A percentile compares a stretch with the other conserved stretches of the same genome.
Evolutionary conservation across 2,113 vertebrate genomes (phyloP).

Genomic region (Sapayoa aenigma): DNA sequence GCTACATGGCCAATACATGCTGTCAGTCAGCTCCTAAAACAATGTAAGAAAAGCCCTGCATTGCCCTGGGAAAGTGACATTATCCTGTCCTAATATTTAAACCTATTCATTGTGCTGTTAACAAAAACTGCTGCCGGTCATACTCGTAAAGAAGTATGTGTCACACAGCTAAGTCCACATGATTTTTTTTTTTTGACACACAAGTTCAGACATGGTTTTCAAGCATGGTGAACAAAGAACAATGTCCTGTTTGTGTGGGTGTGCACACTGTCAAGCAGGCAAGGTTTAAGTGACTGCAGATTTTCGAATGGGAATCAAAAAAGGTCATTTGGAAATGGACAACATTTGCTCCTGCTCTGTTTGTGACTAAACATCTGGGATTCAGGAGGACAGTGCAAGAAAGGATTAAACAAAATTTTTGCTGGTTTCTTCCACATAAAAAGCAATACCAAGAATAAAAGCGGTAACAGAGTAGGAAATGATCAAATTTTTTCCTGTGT

Average conservation of each 20-base stretch:
- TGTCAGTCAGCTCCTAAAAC: background rate
- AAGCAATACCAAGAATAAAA: background rate
- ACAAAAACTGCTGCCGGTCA: background rate
- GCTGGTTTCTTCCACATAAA: background rate
- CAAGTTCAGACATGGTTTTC: slow-evolving; percentile 56
- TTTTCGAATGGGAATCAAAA: slow-evolving; percentile 49
- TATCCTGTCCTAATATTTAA: background rate
- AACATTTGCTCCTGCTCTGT: background rate
- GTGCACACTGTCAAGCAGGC: background rate
- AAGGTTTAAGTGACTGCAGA: background rate
- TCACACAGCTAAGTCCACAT: slow-evolving; percentile 9
- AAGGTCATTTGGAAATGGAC: slow-evolving; percentile 18
- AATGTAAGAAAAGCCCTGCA: background rate
- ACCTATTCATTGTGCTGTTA: background rate
- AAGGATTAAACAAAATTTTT: background rate
- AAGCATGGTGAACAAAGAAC: slow-evolving; percentile 11
- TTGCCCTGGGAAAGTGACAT: background rate
- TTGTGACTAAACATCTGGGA: background rate
- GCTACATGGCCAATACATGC: background rate
- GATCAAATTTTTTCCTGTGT: background rate
- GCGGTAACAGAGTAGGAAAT: background rate
- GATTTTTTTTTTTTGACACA: background rate
- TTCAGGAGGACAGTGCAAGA: background rate
- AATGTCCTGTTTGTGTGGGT: slow-evolving; percentile 19
- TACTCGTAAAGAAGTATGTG: background rate